These are phyloP conservation scores for Eilema caniola DNA, from an alignment of 2,888 invertebrate species.

Conservation along the genomic window DNA sequence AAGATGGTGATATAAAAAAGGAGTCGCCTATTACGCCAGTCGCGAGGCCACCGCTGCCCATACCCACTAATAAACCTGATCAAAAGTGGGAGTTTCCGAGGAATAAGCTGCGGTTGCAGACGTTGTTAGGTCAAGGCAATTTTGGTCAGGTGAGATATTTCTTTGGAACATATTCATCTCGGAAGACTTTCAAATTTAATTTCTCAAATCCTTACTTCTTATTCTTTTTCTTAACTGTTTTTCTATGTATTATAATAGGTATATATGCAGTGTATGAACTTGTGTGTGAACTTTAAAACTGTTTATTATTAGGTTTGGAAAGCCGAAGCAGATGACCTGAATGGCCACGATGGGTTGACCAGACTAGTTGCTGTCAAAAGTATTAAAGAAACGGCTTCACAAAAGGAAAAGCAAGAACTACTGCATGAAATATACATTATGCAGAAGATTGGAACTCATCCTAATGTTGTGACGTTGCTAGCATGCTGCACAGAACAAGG, in stretches of 20 bases:
- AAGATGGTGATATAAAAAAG: conserved; percentile 85
- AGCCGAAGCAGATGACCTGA: conserved; percentile 93
- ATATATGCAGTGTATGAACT: too few species aligned
- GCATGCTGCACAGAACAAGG: conserved; percentile 95
- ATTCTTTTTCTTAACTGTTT: not conserved
- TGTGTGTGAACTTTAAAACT: too few species aligned
- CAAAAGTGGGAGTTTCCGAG: conserved; percentile 93
- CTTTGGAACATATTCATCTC: not conserved
- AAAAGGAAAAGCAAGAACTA: conserved; percentile 92
- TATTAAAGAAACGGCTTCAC: conserved; percentile 92
- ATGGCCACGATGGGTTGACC: conserved; percentile 92
- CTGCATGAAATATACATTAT: conserved; percentile 92
- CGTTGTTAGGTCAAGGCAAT: conserved; percentile 93
- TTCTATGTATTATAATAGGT: not conserved
- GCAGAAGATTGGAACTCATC: conserved; percentile 94
- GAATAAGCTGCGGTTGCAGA: conserved; percentile 91
- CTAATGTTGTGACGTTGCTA: conserved; percentile 93
- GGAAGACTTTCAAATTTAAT: not conserved
- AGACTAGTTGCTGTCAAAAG: conserved; percentile 95
- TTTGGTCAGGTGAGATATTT: conserved; percentile 90
- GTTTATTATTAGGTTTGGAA: conserved; percentile 90
- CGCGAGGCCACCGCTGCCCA: conserved; percentile 85
- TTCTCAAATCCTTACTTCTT: not conserved
- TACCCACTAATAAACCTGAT: conserved; percentile 85
- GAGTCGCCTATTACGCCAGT: conserved; percentile 84